Percentiles rank a stretch among this genome's conserved stretches.
Evolutionary conservation across 2,113 vertebrate species (phyloP).

Genomic region (Eleginops maclovinus): DNA sequence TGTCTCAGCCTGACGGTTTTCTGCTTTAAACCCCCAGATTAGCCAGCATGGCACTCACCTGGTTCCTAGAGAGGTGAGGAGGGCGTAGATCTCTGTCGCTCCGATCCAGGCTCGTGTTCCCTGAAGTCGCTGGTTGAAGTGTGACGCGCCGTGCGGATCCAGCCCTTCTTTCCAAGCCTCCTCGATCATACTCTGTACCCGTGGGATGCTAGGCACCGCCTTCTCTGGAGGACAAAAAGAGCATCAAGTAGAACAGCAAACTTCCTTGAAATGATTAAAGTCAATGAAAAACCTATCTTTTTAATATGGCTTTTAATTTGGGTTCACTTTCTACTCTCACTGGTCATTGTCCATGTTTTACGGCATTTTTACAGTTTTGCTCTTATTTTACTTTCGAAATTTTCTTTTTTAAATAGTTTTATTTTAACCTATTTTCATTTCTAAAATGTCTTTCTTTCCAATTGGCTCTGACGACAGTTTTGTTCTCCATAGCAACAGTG

Average conservation of each 20-base stretch:
- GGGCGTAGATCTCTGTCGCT: conserved; percentile 93
- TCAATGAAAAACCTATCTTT: too few species aligned
- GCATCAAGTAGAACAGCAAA: neutral
- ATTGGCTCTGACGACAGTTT: too few species aligned
- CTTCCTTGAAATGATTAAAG: too few species aligned
- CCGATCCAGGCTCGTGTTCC: conserved; percentile 96
- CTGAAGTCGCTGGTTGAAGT: conserved; percentile 88
- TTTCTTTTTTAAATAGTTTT: too few species aligned
- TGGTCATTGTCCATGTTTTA: too few species aligned
- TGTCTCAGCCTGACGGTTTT: neutral
- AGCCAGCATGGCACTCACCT: conserved; percentile 80
- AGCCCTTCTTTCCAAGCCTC: conserved; percentile 92
- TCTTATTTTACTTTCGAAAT: too few species aligned
- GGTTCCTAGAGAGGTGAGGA: conserved; percentile 89
- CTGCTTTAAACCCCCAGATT: neutral
- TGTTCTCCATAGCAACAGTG: too few species aligned
- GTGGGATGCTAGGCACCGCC: conserved; percentile 89
- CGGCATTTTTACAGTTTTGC: too few species aligned
- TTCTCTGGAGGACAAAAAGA: conserved; percentile 78
- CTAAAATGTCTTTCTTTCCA: too few species aligned
- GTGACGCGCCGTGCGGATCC: conserved; percentile 93
- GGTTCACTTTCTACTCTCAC: too few species aligned
- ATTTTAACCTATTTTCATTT: too few species aligned
- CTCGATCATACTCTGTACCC: conserved; percentile 92
- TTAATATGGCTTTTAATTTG: too few species aligned